Base-by-base conservation (phyloP, 2,888 invertebrate species). In the Sepioteuthis lessoniana region DNA sequence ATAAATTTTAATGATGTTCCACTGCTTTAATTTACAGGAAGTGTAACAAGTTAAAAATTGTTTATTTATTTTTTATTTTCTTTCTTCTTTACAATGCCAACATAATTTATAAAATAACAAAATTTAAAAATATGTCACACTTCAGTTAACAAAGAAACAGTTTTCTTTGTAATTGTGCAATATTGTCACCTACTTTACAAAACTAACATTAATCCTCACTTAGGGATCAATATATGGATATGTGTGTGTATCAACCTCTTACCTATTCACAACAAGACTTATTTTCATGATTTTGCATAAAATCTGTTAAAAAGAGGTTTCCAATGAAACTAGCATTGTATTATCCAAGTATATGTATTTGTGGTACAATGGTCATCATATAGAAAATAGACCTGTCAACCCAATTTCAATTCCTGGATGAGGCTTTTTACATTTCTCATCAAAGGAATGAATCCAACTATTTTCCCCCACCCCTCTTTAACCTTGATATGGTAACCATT, bases 71-170 rank as follows among this genome's bases (percentile, higher is more conserved):
- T 35, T 76, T 76, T 16, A 1, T 16, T 35, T 16, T 76, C 8
- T 35, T 76, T 16, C n/a, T 35, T 76, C n/a, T 13, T 76, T 76
- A 35, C 19, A 76, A 76, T 76, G n/a, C 76, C n/a, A 76, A 76
- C 76, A 35, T 76, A 76, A 76, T 76, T 76, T 76, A 76, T n/a
- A n/a, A 76, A 76, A 76, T 76, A n/a, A 60, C 76, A n/a, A 76
- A 76, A 76, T 76, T 16, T 31, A 60, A 2, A 13, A 76, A n/a
- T 31, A 76, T 10, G 76, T 76, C 76, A 16, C n/a, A 35, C 76
- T n/a, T 16, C n/a, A 76, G n/a, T 35, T 76, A 76, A 76, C n/a
- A 35, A 76, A 76, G 76, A n/a, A 76, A 35, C n/a, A 76, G n/a
- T 35, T 76, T 76, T 35, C 76, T 16, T 76, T 76, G 35, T 76